Evolutionary conservation across 30 jellyfish, hydroid and myxozoan species (phyloP), one percentile per base, ranked within the genome.

Genomic region (Turritopsis dohrnii): DNA sequence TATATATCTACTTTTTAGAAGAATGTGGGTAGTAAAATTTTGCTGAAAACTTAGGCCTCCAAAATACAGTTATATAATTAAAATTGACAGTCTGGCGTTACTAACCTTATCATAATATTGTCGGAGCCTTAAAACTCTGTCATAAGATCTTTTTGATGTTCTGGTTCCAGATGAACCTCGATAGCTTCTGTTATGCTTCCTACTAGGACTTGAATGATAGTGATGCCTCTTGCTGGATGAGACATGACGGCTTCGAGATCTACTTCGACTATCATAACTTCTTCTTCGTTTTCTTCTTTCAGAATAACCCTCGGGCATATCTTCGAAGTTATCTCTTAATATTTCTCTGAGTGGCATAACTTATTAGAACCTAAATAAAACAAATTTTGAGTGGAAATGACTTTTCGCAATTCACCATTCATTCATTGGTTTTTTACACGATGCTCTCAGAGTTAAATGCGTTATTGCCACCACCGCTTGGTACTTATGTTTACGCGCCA

Each of bases 141-240:
- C 97, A 83, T 91, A 82, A 4, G 97, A 91, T 75, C 96, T 76
- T 72, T 88, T 84, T n/a, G 66, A 87, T n/a, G 97, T 74, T 65
- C 97, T 72, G 31, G 97, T 91, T 18, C 97, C 97, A 29, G 97
- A 91, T 22, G 97, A 91, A 22, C 97, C 97, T 54, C 97, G 84
- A 72, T 80, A 86, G 26, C 76, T 73, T 65, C 97, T 53, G 77
- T 69, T 69, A 28, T 84, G 90, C 74, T 83, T 79, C 81, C 90
- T 85, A 28, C 81, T 87, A 22, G 90, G 52, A 65, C 96, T 86
- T 16, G 79, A 41, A 28, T 52, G 21, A 52, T 65, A 21, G 87
- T 53, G 87, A 80, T 69, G 77, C 22, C 77, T 69, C 19, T 27
- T 69, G 4, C 77, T 69, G 28, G 77, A 69, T 8, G 28, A 69